phyloP scores from a whole-genome alignment of 2,113 vertebrate genomes.

The Paramormyrops kingsleyae region DNA sequence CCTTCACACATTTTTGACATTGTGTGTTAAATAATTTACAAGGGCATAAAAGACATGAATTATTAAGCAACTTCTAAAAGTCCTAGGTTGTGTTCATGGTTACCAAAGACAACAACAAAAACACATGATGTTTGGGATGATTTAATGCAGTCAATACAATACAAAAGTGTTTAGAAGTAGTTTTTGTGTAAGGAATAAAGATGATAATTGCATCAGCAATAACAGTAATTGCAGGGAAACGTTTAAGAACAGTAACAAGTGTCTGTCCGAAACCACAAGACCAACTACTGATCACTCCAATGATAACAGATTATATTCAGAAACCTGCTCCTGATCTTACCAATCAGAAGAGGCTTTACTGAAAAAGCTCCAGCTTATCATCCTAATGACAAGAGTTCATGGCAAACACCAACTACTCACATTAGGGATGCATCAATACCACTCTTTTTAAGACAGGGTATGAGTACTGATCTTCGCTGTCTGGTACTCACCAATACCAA shows the following conservation, averaged over 20 bases:
- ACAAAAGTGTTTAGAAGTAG: background rate
- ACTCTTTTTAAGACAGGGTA: background rate
- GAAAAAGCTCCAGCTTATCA: background rate
- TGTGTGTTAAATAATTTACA: background rate
- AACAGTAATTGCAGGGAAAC: background rate
- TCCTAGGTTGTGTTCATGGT: background rate
- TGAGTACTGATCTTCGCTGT: background rate
- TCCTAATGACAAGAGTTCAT: background rate
- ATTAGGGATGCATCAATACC: background rate
- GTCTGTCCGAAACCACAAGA: background rate
- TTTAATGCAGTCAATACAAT: background rate
- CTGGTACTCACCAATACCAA: background rate
- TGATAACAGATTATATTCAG: background rate
- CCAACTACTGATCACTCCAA: background rate
- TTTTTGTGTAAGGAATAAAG: background rate
- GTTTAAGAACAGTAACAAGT: background rate
- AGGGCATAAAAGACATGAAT: background rate
- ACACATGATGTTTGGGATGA: background rate
- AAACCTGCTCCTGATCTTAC: background rate
- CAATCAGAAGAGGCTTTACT: background rate
- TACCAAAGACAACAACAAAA: background rate
- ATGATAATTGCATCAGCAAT: background rate
- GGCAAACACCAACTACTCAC: background rate
- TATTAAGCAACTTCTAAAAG: constrained; percentile 8
- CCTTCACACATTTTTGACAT: constrained; percentile 1